Evolutionary conservation across 2,113 vertebrate species (phyloP).

Genomic region (Rissa tridactyla): DNA sequence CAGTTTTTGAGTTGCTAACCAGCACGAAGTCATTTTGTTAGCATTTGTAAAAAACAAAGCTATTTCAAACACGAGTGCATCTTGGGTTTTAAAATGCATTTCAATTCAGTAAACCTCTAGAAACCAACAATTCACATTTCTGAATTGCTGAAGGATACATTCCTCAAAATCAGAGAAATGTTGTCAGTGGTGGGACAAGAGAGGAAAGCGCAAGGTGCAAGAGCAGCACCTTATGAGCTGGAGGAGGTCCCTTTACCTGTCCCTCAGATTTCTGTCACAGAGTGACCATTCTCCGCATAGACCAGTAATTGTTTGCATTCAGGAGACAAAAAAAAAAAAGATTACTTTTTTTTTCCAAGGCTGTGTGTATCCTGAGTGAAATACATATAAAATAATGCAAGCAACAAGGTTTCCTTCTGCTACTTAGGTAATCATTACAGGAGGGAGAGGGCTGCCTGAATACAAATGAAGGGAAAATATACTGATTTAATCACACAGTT

Average conservation of each 20-base stretch:
- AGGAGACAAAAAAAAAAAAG: neutral
- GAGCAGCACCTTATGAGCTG: neutral
- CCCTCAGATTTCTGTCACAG: neutral
- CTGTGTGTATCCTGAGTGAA: neutral
- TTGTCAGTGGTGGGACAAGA: neutral
- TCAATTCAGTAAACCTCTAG: neutral
- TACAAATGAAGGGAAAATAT: neutral
- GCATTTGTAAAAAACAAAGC: neutral
- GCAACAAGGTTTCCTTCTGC: neutral
- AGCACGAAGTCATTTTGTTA: neutral
- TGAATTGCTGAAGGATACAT: neutral
- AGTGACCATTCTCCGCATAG: neutral
- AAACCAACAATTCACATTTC: neutral
- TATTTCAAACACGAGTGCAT: neutral
- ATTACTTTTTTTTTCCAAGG: neutral
- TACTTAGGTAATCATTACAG: neutral
- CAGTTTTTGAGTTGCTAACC: neutral
- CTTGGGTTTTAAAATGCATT: neutral
- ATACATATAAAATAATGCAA: neutral
- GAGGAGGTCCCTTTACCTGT: neutral
- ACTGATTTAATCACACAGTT: neutral
- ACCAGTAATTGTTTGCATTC: neutral
- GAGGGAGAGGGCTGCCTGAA: neutral
- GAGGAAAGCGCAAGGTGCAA: neutral
- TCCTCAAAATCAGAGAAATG: neutral